These are phyloP conservation scores for human DNA, from an alignment of 2,113 vertebrate genomes.

Conservation along the genomic window DNA sequence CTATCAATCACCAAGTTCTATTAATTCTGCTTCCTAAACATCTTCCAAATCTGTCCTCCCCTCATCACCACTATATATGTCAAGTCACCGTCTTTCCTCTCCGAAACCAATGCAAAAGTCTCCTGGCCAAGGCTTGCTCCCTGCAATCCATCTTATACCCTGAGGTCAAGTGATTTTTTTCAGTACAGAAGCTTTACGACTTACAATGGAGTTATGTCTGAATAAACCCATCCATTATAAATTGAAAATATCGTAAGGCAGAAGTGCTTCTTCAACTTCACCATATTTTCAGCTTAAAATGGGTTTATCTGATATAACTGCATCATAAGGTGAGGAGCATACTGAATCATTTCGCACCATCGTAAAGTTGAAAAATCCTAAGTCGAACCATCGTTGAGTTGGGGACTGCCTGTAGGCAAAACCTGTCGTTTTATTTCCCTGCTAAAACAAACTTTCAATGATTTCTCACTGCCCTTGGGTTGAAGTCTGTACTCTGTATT, in stretches of 20 bases:
- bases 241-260: background rate
- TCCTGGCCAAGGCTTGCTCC: background rate
- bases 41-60: background rate
- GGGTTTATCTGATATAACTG: background rate
- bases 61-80: background rate
- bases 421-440: background rate
- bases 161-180: constrained; percentile 16
- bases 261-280: background rate
- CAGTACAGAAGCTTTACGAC: background rate
- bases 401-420: background rate
- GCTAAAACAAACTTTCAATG: background rate
- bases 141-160: background rate
- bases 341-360: background rate
- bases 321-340: background rate
- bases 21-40: constrained; percentile 7
- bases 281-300: background rate
- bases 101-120: background rate
- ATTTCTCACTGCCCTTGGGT: background rate
- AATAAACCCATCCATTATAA: background rate
- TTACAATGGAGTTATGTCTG: background rate
- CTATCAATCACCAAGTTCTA: background rate
- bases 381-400: background rate
- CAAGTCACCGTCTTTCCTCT: background rate
- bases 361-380: background rate
- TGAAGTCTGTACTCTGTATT: background rate